phyloP scores from a whole-genome alignment of 2,113 vertebrate species.

The Saguinus imperator region DNA sequence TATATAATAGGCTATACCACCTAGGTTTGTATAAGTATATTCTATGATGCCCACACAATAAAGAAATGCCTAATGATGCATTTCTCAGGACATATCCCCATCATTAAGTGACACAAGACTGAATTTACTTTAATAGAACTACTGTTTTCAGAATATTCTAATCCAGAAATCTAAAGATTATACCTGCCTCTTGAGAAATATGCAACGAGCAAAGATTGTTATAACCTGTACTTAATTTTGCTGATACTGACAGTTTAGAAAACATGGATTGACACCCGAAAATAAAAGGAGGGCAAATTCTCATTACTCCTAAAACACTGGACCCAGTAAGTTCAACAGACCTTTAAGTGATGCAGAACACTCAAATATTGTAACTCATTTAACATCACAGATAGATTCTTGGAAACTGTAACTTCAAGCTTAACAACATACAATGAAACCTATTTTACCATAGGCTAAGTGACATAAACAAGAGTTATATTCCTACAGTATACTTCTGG shows the following conservation, averaged over 20 bases:
- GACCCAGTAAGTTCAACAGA: not conserved
- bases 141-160: not conserved
- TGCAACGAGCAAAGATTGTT: not conserved
- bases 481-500: not conserved
- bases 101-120: not conserved
- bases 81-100: not conserved
- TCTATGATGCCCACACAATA: not conserved
- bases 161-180: conserved; percentile 12
- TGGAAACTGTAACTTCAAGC: not conserved
- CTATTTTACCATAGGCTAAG: not conserved
- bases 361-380: not conserved
- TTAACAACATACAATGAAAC: not conserved
- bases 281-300: conserved; percentile 27
- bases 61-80: not conserved
- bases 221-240: not conserved
- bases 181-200: not conserved
- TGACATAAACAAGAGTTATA: not conserved
- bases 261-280: not conserved
- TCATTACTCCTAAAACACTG: conserved; percentile 19
- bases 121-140: not conserved
- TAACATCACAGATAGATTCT: not conserved
- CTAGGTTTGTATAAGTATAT: not conserved
- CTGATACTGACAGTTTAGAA: not conserved
- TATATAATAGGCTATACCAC: not conserved
- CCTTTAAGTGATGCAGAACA: not conserved